Evolutionary conservation across 2,113 vertebrate genomes (phyloP).

Genomic region (Tragulus kanchil): DNA sequence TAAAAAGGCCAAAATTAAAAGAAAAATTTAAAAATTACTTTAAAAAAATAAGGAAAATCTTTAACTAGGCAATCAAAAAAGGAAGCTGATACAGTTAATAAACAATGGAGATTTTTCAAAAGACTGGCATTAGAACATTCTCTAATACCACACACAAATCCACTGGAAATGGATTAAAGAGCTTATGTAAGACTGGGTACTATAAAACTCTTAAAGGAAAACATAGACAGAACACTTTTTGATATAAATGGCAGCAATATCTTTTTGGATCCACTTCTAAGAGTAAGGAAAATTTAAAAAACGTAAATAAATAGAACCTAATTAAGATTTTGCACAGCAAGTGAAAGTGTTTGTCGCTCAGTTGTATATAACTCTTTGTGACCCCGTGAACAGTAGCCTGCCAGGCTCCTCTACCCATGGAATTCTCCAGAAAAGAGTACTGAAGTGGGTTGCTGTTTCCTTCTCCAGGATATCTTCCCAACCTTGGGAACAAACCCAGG

Average conservation of each 20-base stretch:
- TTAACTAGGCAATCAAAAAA: background rate
- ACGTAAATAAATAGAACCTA: background rate
- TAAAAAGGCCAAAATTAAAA: too few relatives aligned
- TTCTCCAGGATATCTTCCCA: too few relatives aligned
- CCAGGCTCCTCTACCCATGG: too few relatives aligned
- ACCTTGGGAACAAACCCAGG: too few relatives aligned
- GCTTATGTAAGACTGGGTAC: background rate
- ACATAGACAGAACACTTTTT: background rate
- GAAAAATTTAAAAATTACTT: too few relatives aligned
- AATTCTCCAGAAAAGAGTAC: too few relatives aligned
- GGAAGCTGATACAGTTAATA: background rate
- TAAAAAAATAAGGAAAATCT: background rate
- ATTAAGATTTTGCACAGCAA: background rate
- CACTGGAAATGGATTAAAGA: background rate
- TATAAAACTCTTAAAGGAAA: background rate
- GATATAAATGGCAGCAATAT: background rate
- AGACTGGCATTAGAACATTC: background rate
- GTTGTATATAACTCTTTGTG: too few relatives aligned
- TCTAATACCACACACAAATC: background rate
- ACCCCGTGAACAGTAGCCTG: too few relatives aligned
- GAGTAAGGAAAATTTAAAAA: background rate
- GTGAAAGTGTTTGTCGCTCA: too few relatives aligned
- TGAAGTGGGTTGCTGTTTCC: too few relatives aligned
- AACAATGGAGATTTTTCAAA: background rate
- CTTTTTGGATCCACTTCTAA: background rate